These are phyloP conservation scores for Hypselothyrea guttata DNA, from an alignment of 2,888 invertebrate species.

Conservation along the genomic window DNA sequence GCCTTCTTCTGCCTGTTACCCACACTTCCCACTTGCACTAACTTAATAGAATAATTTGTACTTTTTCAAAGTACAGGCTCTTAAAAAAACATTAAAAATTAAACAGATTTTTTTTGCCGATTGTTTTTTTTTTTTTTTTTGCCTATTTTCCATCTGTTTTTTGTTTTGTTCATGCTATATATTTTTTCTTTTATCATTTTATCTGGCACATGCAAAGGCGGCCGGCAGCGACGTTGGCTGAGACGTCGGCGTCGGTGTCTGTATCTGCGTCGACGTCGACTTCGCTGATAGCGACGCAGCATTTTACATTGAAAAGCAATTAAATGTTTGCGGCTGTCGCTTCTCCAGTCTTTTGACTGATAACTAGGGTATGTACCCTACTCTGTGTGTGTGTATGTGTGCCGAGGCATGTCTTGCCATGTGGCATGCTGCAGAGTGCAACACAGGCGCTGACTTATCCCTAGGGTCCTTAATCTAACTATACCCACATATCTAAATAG, in stretches of 20 bases:
- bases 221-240: too few relatives aligned
- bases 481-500: too few relatives aligned
- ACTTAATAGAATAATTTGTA: too few relatives aligned
- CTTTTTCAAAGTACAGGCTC: too few relatives aligned
- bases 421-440: slow-evolving; percentile 6
- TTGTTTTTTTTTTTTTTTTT: not conserved
- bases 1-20: too few relatives aligned
- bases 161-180: slow-evolving; percentile 17
- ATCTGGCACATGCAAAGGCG: slow-evolving; percentile 60
- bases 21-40: too few relatives aligned
- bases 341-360: slow-evolving; percentile 58
- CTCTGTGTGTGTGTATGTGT: slow-evolving; percentile 17
- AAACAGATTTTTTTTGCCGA: not conserved
- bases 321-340: slow-evolving; percentile 61
- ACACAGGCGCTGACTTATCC: too few relatives aligned
- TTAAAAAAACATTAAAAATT: not conserved
- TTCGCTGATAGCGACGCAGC: slow-evolving; percentile 46
- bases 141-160: slow-evolving; percentile 3
- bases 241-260: too few relatives aligned
- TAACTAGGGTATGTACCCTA: slow-evolving; percentile 32
- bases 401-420: slow-evolving; percentile 37
- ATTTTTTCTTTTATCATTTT: slow-evolving; percentile 50
- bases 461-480: too few relatives aligned
- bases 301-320: slow-evolving; percentile 78
- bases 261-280: slow-evolving; percentile 12